Base-by-base conservation (phyloP, 2,797 vertebrate genomes). In the Borostomias antarcticus region DNA sequence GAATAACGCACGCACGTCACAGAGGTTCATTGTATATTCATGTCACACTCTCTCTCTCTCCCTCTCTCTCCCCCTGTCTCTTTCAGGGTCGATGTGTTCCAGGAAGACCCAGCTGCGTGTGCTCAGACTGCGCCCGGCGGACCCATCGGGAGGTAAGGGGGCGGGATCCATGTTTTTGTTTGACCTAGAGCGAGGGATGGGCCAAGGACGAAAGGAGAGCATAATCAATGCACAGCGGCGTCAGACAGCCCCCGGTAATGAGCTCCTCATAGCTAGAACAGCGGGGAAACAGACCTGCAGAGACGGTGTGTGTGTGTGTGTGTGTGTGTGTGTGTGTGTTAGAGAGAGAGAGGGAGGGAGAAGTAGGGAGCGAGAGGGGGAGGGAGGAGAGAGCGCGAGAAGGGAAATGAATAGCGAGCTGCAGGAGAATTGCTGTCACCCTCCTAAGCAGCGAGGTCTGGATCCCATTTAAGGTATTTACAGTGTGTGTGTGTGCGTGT, bases 391-490 rank as follows among this genome's bases (percentile, higher is more conserved):
- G 70, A 81, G 79, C 56, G 58, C 72, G 74, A 71, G 80, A 87
- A 73, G 75, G 66, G 77, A 73, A 68, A 74, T 68, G 58, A 84
- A 72, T 72, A 66, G 33, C 33, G 35, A 75, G 74, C 84, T 79
- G 85, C 73, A 67, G 69, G 77, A 81, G 67, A 71, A 64, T 68
- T 62, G 73, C 79, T 72, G 76, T 75, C 67, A 73, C 70, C 35
- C 59, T 64, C 68, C 58, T 70, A 63, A 83, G 70, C 78, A 64
- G 64, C 73, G 67, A 50, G 57, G 25, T 50, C 81, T 60, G 66
- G 81, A 76, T 71, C 75, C 73, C 77, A 68, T 78, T 70, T 81
- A 74, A 90, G 89, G 91, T 91, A 88, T 66, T 76, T 78, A 66
- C 75, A 57, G 23, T 54, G 19, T 33, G 57, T 65, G 61, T 64